Conservation (phyloP, 2,113 vertebrate genomes). For the Neodontobutis hainanensis region DNA sequence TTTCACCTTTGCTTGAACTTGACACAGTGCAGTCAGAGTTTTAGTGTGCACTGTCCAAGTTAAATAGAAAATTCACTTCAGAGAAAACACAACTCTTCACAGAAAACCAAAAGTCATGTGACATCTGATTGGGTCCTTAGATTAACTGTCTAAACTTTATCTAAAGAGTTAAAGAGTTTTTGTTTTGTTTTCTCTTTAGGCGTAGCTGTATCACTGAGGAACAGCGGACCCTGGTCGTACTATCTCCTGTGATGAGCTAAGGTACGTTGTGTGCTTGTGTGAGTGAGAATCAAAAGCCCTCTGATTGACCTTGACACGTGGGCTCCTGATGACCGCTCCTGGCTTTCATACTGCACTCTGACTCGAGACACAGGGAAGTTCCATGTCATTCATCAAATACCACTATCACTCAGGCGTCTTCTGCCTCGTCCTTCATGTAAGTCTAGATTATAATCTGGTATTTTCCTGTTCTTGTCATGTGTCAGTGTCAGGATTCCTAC, state of each 20-base stretch:
- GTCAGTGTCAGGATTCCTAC: not conserved
- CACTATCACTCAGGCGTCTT: no score
- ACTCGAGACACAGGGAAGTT: conserved; percentile 4
- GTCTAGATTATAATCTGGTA: not conserved
- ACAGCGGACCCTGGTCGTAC: conserved; percentile 26
- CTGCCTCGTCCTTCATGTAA: not conserved
- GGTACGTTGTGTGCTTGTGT: conserved; percentile 44
- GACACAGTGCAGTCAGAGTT: no score
- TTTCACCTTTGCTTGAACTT: no score
- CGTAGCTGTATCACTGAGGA: conserved; percentile 33
- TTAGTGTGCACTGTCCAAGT: no score
- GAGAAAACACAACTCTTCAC: no score
- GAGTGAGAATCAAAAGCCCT: conserved; percentile 54
- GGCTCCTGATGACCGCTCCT: conserved; percentile 20
- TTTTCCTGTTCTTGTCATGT: conserved; percentile 3
- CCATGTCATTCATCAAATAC: not conserved
- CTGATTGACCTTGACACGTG: conserved; percentile 44
- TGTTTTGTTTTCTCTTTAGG: conserved; percentile 17
- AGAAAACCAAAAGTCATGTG: not conserved
- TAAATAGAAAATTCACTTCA: not conserved
- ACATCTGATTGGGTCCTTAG: no score
- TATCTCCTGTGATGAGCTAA: conserved; percentile 61
- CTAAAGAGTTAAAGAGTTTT: not conserved
- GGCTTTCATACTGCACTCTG: conserved; percentile 17
- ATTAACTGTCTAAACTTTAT: no score